A percentile compares a stretch with the other conserved stretches of the same genome.
Evolutionary conservation across 2,113 vertebrate genomes (phyloP).

Genomic region (Glaucomys volans): DNA sequence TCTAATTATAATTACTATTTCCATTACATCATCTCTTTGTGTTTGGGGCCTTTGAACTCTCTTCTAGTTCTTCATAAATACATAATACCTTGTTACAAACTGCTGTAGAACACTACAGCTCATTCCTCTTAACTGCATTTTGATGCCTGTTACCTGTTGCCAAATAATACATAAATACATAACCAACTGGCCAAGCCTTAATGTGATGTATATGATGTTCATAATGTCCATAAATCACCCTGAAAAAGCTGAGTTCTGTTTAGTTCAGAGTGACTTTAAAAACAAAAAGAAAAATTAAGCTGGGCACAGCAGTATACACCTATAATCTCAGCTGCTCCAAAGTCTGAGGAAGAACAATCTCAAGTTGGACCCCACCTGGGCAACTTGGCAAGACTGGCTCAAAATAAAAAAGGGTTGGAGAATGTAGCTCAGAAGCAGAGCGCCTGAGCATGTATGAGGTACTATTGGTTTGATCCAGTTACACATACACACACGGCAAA

Average conservation of each 20-base stretch:
- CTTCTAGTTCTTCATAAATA: not conserved
- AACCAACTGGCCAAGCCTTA: not conserved
- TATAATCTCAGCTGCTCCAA: not conserved
- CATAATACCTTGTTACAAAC: not conserved
- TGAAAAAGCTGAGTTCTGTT: constrained; percentile 32
- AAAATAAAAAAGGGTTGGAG: no score
- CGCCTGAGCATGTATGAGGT: no score
- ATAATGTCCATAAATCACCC: not conserved
- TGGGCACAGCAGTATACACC: not conserved
- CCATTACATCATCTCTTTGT: not conserved
- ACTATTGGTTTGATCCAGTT: no score
- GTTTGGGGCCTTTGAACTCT: not conserved
- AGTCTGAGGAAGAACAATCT: not conserved
- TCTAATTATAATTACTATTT: not conserved
- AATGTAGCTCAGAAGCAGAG: not conserved
- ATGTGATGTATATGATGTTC: not conserved
- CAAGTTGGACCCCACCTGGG: not conserved
- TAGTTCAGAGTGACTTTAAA: not conserved
- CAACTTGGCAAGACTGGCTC: no score
- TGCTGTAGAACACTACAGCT: not conserved
- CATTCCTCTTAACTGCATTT: not conserved
- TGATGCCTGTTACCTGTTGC: not conserved
- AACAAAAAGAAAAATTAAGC: not conserved
- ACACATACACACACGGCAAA: not conserved
- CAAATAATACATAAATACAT: not conserved